These are phyloP conservation scores for Papilio machaon DNA, from an alignment of 1,140 invertebrate species.

Conservation along the genomic window DNA sequence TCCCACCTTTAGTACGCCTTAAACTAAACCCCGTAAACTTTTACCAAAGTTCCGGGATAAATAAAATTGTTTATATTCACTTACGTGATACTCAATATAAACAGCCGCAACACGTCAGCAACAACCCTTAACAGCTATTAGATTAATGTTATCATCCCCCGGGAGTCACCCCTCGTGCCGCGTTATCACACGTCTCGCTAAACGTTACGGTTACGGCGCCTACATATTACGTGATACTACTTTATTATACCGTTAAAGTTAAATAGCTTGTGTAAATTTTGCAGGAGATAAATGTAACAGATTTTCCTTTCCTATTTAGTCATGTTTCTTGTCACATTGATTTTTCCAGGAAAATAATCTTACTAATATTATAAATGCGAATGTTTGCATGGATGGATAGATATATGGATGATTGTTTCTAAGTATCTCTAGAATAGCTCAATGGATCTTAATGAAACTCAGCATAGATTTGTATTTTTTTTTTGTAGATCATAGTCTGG, in stretches of 20 bases:
- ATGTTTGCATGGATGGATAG: too few species aligned
- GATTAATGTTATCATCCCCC: slow-evolving; percentile 44
- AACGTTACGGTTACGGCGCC: slow-evolving; percentile 41
- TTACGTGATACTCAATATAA: slow-evolving; percentile 19
- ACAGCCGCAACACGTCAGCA: slow-evolving; percentile 31
- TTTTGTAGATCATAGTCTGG: too few species aligned
- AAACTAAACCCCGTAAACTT: background rate
- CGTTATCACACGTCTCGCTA: slow-evolving; percentile 46
- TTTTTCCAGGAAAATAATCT: background rate
- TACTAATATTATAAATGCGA: too few species aligned
- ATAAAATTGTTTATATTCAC: slow-evolving; percentile 1
- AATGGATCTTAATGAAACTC: too few species aligned
- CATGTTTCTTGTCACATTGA: background rate
- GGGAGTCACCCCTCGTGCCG: slow-evolving; percentile 39
- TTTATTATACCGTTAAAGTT: slow-evolving; percentile 25
- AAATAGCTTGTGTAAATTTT: slow-evolving; percentile 21
- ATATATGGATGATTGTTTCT: too few species aligned
- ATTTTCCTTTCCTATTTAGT: background rate
- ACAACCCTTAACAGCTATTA: slow-evolving; percentile 44
- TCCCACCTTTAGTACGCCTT: background rate
- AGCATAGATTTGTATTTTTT: too few species aligned
- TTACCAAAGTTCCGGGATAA: background rate
- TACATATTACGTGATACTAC: slow-evolving; percentile 27
- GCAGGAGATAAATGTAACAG: slow-evolving; percentile 11
- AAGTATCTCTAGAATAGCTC: too few species aligned